A percentile compares a stretch with the other conserved stretches of the same genome.
Evolutionary conservation across 2,113 vertebrate species (phyloP).

Genomic region (Eptesicus fuscus): DNA sequence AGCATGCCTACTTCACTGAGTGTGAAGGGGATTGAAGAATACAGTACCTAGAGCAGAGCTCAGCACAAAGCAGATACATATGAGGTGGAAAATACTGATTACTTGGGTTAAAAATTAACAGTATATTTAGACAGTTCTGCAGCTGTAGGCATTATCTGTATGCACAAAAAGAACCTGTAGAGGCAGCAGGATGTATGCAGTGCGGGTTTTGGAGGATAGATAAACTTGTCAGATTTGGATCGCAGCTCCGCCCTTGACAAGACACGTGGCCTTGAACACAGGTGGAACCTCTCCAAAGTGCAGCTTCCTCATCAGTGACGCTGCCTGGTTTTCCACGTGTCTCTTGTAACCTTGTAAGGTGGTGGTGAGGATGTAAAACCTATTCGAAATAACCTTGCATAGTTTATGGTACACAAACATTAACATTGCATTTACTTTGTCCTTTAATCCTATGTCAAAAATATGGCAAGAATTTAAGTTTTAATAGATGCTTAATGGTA

Average conservation of each 20-base stretch:
- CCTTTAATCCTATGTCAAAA: not conserved
- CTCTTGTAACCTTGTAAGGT: not conserved
- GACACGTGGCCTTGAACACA: not conserved
- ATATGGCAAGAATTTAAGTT: not conserved
- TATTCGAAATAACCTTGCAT: not conserved
- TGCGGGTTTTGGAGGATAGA: not conserved
- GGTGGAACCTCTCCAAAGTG: not conserved
- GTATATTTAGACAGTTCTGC: not conserved
- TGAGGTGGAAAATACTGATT: not conserved
- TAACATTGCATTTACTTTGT: not conserved
- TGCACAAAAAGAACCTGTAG: not conserved
- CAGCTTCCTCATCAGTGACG: not conserved
- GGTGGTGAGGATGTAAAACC: not conserved
- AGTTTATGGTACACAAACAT: not conserved
- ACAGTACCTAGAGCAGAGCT: not conserved
- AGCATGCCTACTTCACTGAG: not conserved
- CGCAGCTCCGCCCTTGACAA: not conserved
- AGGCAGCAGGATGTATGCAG: not conserved
- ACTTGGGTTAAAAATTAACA: not conserved
- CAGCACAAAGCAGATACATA: not conserved
- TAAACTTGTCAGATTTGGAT: not conserved
- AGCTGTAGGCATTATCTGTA: not conserved
- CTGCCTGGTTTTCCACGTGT: not conserved
- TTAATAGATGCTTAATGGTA: not conserved
- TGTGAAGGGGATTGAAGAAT: not conserved